phyloP scores from a whole-genome alignment of 2,888 invertebrate species.

The Autographa gamma region DNA sequence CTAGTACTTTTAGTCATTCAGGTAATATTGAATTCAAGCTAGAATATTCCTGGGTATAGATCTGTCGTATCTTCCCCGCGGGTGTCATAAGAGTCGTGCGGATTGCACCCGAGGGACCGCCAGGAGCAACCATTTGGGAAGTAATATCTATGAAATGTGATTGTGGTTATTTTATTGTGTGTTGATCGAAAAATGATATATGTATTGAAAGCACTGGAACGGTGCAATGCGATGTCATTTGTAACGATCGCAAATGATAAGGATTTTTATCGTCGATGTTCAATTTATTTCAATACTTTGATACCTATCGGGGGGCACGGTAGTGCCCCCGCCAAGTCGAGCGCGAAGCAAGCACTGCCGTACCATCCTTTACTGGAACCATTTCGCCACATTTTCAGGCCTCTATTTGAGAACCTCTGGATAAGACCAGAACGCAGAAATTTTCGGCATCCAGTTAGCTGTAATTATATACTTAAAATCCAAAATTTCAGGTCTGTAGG shows the following conservation, averaged over 20 bases:
- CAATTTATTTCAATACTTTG: no score
- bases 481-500: no score
- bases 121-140: constrained; percentile 37
- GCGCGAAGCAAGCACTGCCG: no score
- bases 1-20: constrained; percentile 25
- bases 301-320: no score
- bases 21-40: constrained; percentile 40
- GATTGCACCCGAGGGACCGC: constrained; percentile 27
- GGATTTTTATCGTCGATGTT: background rate
- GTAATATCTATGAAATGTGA: constrained; percentile 34
- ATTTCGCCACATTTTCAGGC: no score
- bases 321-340: no score
- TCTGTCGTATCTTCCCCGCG: constrained; percentile 33
- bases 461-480: no score
- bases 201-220: background rate
- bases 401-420: no score
- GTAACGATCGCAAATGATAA: background rate
- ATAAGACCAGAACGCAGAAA: no score
- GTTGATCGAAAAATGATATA: constrained; percentile 22
- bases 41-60: constrained; percentile 38
- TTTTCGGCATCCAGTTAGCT: no score
- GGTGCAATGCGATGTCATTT: constrained; percentile 12
- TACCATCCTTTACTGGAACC: no score
- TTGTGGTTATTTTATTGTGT: constrained; percentile 29
- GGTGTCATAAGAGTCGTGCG: constrained; percentile 32